These are phyloP conservation scores for Mesocentrotus franciscanus DNA, from an alignment of 53 echinoderm and acorn worm species.

Conservation along the genomic window DNA sequence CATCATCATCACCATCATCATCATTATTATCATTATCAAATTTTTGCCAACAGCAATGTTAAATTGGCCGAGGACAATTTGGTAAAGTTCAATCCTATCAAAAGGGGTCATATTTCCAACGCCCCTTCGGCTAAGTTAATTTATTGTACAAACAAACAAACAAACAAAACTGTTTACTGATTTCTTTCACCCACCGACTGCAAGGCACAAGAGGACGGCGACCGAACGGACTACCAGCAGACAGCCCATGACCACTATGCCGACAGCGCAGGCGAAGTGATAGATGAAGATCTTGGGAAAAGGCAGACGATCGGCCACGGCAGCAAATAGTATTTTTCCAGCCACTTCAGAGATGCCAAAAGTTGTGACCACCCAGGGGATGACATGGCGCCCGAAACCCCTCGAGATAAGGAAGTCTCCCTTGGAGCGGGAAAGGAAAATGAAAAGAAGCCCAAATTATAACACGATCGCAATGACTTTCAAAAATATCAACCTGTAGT, in stretches of 20 bases:
- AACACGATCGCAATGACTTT: no score
- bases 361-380: conserved; percentile 50
- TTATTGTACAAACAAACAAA: no score
- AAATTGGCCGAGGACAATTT: no score
- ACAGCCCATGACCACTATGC: conserved; percentile 71
- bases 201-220: conserved; percentile 66
- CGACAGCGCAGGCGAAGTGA: conserved; percentile 70
- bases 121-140: no score
- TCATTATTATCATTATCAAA: no score
- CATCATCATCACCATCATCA: no score
- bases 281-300: conserved; percentile 84
- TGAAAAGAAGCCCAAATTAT: background rate
- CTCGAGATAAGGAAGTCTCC: conserved; percentile 54
- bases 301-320: conserved; percentile 72
- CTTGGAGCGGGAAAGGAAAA: background rate
- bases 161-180: no score
- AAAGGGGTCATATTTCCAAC: no score
- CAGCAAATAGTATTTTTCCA: conserved; percentile 74
- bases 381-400: conserved; percentile 47
- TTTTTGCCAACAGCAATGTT: no score
- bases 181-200: conserved; percentile 68
- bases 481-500: no score
- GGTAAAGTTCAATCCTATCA: no score
- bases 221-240: conserved; percentile 68
- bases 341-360: conserved; percentile 71